Percentiles rank a stretch among this genome's conserved stretches.
Evolutionary conservation across 1,140 invertebrate genomes (phyloP).

Genomic region (Drosophila athabasca): DNA sequence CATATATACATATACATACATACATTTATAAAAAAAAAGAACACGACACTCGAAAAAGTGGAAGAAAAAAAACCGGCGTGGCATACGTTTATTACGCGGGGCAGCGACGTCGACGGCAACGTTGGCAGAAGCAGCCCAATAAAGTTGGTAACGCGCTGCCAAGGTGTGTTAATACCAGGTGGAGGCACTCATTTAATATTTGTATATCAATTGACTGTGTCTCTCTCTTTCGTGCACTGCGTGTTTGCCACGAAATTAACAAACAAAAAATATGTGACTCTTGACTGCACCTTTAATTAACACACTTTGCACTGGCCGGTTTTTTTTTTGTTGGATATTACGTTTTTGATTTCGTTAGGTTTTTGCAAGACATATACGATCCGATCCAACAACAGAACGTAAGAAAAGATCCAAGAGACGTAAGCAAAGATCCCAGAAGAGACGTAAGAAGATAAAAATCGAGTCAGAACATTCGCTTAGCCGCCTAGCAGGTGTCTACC

Average conservation of each 20-base stretch:
- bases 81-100: slow-evolving; percentile 26
- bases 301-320: slow-evolving; percentile 15
- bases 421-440: too few species aligned
- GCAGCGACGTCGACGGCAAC: too few species aligned
- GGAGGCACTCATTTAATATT: too few species aligned
- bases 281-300: too few species aligned
- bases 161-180: neutral
- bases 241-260: too few species aligned
- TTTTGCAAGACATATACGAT: neutral
- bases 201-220: too few species aligned
- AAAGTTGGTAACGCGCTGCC: too few species aligned
- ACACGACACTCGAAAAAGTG: slow-evolving; percentile 13
- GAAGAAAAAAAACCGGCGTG: slow-evolving; percentile 62
- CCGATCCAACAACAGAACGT: neutral
- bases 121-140: neutral
- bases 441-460: too few species aligned
- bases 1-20: slow-evolving; percentile 3
- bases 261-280: too few species aligned
- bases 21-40: slow-evolving; percentile 5
- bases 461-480: too few species aligned
- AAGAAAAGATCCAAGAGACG: neutral
- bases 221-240: neutral
- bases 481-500: too few species aligned
- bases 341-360: slow-evolving; percentile 4
- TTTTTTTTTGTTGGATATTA: slow-evolving; percentile 19